Evolutionary conservation across 2,888 invertebrate genomes (phyloP), one percentile per base, ranked within the genome.

Genomic region (Drosophila meridiana): DNA sequence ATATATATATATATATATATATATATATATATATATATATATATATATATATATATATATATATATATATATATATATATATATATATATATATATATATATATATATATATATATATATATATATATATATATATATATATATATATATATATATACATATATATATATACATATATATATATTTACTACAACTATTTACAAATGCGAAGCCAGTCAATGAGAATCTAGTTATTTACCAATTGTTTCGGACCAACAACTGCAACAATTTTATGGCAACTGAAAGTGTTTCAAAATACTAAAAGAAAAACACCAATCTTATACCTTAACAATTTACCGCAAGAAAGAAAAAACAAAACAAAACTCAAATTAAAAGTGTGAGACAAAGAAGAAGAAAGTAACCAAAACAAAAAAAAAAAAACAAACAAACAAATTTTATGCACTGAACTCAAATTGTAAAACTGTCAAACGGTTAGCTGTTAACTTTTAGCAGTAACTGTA

Each of bases 131-230:
- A 20, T 20, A 20, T 20, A 20, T 20, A 20, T 20, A 20, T 82
- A 62, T 82, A 77, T 65, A 40, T 40, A 40, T 40, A 40, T 34
- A 34, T 34, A 34, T 34, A 34, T 34, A 34, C 7, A 34, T 34
- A 34, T 34, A 34, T 34, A 34, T 34, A 34, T 83, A 62, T 81
- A 76, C 62, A 52, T 36, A 52, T 52, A 53, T 42, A 56, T 56
- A 72, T 70, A 65, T 71, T 77, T 69, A 78, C 73, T 77, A 81
- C 58, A 78, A 78, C 78, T 78, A 78, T 78, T 78, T 78, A 78
- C 78, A 78, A 77, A 61, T 58, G 42, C 67, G 62, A 65, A 56
- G 57, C 50, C 76, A 75, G 53, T 74, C 79, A 52, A 69, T 65
- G 52, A 64, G 50, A 38, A 50, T 52, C 40, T 69, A 76, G 40